Evolutionary conservation across 2,113 vertebrate species (phyloP), one percentile per base, ranked within the genome.

Genomic region (Ginglymostoma cirratum): DNA sequence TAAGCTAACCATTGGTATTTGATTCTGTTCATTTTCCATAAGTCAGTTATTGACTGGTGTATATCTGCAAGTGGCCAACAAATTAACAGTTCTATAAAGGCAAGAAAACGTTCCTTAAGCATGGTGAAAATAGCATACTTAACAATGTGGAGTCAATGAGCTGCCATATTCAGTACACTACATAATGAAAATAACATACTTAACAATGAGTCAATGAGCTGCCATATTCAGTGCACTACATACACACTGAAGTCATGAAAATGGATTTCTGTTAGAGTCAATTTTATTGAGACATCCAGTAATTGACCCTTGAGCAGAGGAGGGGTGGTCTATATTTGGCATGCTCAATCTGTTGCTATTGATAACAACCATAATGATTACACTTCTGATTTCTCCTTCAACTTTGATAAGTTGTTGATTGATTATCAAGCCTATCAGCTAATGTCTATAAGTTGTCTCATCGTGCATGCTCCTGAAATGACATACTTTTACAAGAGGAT

Each of bases 341-440:
- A 23, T 72, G 69, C 48, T 48, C 42, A 52, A 5, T 52, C 2
- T 24, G 15, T 76, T 95, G 27, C 76, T 95, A 27, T 24, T 90
- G 27, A 65, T 65, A 90, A 66, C 34, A 93, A 65, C 23, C 61
- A 23, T 52, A 95, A 52, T 95, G 10, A 72, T 95, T 30, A 19
- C 27, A 52, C 21, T 14, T 67, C 38, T 67, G 65, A 42, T 93
- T 67, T n/a, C n/a, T n/a, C 66, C n/a, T 55, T 38, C 21, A 65
- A 95, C 94, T 76, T 95, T 95, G 42, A 72, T 48, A 95, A 72
- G 67, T 95, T 90, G 80, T 83, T 83, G 17, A 83, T 83, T 38
- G 69, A 48, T 95, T 95, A 24, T 67, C 7, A 69, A 69, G 23
- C 38, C 45, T 42, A 48, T 72, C 48, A 42, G 38, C 42, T 42